These are phyloP conservation scores for Corbicula japonica DNA, from an alignment of 2,888 invertebrate species.

Conservation along the genomic window DNA sequence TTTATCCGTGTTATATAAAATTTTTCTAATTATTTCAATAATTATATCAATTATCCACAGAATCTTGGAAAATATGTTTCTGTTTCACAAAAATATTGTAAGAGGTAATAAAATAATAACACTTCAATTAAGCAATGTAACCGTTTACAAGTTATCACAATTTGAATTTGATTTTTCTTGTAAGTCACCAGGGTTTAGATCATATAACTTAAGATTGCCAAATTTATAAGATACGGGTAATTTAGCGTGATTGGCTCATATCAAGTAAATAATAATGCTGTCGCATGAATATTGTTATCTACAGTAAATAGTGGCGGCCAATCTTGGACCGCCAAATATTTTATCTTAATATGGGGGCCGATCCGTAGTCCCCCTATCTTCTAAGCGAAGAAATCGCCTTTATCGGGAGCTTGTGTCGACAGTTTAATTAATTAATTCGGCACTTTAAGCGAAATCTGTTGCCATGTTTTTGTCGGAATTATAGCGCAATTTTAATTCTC, in stretches of 20 bases:
- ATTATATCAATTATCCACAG: background rate
- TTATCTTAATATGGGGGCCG: conserved; percentile 66
- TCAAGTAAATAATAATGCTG: conserved; percentile 61
- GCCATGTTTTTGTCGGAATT: conserved; percentile 41
- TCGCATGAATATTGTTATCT: conserved; percentile 61
- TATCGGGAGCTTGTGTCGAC: conserved; percentile 4
- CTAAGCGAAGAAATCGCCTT: conserved; percentile 24
- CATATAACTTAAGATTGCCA: conserved; percentile 61
- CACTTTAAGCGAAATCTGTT: conserved; percentile 34
- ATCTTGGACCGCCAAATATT: conserved; percentile 55
- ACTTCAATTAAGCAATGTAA: too few species aligned
- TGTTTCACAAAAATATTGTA: too few species aligned
- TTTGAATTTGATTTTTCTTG: conserved; percentile 25
- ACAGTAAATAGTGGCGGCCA: conserved; percentile 53
- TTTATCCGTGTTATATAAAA: background rate
- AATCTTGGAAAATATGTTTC: too few species aligned
- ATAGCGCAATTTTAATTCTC: conserved; percentile 52
- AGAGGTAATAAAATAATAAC: too few species aligned
- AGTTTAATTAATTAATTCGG: conserved; percentile 53
- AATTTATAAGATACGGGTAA: conserved; percentile 52
- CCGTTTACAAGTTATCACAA: too few species aligned
- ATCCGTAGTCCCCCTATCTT: conserved; percentile 21
- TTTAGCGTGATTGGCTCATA: conserved; percentile 53
- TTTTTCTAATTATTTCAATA: background rate
- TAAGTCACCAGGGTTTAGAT: conserved; percentile 33